These are phyloP conservation scores for Raja brachyura DNA, from an alignment of 2,113 vertebrate species.

Conservation along the genomic window DNA sequence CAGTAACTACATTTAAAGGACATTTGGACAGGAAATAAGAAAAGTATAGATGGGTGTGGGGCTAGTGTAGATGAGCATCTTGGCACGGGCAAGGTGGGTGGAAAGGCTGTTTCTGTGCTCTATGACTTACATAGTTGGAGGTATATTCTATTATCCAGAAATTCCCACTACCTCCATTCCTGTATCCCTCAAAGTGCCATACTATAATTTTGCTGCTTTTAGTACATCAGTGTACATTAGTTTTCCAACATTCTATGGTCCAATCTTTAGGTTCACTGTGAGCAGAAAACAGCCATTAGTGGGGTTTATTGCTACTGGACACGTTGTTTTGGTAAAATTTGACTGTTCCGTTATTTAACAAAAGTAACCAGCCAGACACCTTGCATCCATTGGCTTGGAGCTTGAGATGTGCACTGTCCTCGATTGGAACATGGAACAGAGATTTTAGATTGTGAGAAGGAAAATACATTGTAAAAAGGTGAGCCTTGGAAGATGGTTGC, in stretches of 20 bases:
- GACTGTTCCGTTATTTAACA: too few relatives aligned
- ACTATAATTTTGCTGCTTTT: not conserved
- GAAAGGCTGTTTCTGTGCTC: too few relatives aligned
- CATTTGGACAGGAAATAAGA: too few relatives aligned
- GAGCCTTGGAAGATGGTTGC: not conserved
- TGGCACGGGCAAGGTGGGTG: too few relatives aligned
- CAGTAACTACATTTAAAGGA: too few relatives aligned
- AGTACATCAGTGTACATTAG: not conserved
- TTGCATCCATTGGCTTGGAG: not conserved
- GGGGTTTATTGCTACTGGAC: not conserved
- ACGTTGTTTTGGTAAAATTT: too few relatives aligned
- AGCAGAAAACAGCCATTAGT: not conserved
- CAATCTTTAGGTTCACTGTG: not conserved
- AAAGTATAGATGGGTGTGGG: too few relatives aligned
- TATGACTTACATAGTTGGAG: too few relatives aligned
- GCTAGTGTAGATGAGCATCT: too few relatives aligned
- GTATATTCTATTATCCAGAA: not conserved
- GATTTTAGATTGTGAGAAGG: not conserved
- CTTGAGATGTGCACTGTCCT: not conserved
- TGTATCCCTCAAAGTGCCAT: not conserved
- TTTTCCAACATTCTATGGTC: not conserved
- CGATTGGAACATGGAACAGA: not conserved
- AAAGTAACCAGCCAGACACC: not conserved
- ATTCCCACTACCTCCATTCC: not conserved
- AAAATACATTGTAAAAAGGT: not conserved